Evolutionary conservation across 2,888 invertebrate genomes (phyloP).

Genomic region (Drosophila mimetica): DNA sequence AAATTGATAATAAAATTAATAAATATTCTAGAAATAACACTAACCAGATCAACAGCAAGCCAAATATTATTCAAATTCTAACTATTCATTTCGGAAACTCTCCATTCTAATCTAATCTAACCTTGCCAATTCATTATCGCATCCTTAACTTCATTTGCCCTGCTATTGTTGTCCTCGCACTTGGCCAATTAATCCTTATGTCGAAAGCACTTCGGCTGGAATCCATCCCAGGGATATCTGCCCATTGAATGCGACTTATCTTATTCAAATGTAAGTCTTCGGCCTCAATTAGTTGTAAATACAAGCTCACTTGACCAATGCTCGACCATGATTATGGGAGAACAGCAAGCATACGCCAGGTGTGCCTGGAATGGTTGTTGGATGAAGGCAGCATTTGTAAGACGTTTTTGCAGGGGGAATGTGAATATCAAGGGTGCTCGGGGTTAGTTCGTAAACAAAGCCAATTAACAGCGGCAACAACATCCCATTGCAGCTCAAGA

Average conservation of each 20-base stretch:
- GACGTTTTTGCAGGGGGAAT: constrained; percentile 33
- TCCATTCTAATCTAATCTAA: background rate
- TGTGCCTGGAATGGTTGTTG: constrained; percentile 9
- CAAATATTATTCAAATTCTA: background rate
- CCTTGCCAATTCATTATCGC: constrained; percentile 3
- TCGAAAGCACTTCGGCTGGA: constrained; percentile 6
- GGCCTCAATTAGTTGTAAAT: constrained; percentile 41
- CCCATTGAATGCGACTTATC: background rate
- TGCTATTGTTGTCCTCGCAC: background rate
- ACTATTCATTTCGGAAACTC: background rate
- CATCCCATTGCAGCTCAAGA: constrained; percentile 39
- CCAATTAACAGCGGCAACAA: constrained; percentile 61
- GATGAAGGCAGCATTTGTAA: background rate
- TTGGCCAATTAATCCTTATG: constrained; percentile 31
- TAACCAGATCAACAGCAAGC: background rate
- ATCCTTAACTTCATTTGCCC: constrained; percentile 9
- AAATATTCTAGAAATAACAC: no score
- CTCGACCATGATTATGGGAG: constrained; percentile 34
- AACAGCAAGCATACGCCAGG: constrained; percentile 41
- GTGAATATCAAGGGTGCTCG: constrained; percentile 15
- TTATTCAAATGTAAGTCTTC: constrained; percentile 31
- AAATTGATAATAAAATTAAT: no score
- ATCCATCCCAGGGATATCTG: constrained; percentile 6
- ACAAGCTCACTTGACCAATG: constrained; percentile 36
- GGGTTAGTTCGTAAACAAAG: constrained; percentile 36